Percentiles rank a stretch among this genome's conserved stretches.
These are phyloP conservation scores for Eremobia ochroleuca DNA, from an alignment of 2,888 invertebrate genomes.

Conservation along the genomic window DNA sequence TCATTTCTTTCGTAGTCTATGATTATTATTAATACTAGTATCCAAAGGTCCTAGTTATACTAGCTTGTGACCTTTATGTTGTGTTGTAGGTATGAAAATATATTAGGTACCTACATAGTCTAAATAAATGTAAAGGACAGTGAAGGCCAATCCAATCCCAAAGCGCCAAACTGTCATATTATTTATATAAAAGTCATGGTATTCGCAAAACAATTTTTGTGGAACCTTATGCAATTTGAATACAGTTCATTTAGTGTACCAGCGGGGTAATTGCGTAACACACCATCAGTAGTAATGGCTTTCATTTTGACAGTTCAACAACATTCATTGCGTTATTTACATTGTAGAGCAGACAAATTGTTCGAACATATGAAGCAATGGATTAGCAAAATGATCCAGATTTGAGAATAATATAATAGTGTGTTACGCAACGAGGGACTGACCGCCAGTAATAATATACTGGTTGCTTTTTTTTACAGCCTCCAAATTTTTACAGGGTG, in stretches of 20 bases:
- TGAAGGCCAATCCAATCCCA: not conserved
- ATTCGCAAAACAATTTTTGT: not conserved
- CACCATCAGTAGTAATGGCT: too few relatives aligned
- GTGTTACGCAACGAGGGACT: not conserved
- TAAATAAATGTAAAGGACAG: not conserved
- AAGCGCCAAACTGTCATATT: not conserved
- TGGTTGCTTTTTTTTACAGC: too few relatives aligned
- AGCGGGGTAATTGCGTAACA: too few relatives aligned
- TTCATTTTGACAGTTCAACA: too few relatives aligned
- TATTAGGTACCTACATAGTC: not conserved
- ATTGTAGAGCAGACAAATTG: not conserved
- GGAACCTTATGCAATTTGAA: not conserved
- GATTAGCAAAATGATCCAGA: not conserved
- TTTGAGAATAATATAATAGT: not conserved
- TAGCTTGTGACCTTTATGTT: not conserved
- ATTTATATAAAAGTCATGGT: not conserved
- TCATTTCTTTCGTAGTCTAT: slow-evolving; percentile 26
- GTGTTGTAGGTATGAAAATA: not conserved
- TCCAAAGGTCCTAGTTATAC: slow-evolving; percentile 1
- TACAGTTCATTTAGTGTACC: not conserved
- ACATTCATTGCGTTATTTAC: too few relatives aligned
- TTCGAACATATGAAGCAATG: not conserved
- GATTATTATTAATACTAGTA: slow-evolving; percentile 8
- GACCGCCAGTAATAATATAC: not conserved
- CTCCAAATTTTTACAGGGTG: too few relatives aligned